Conservation (phyloP, 2,888 invertebrate genomes). For the Congeria kusceri region DNA sequence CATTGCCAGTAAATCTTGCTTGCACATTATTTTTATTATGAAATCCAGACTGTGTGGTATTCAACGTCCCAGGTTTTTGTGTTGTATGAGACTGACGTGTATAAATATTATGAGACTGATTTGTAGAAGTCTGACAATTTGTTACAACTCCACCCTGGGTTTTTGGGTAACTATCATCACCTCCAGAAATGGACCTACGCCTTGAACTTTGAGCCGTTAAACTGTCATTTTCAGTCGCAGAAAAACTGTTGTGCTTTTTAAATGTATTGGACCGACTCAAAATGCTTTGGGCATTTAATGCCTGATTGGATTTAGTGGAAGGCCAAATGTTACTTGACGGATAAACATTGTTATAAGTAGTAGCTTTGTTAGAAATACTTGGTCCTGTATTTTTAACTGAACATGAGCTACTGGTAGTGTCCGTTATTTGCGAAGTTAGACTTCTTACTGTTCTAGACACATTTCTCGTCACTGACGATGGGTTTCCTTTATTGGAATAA, state of each 20-base stretch:
- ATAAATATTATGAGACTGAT: no score
- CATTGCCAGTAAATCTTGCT: not conserved
- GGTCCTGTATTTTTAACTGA: not conserved
- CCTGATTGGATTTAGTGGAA: not conserved
- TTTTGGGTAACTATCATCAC: not conserved
- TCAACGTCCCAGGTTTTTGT: no score
- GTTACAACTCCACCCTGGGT: not conserved
- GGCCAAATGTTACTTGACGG: not conserved
- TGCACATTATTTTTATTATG: conserved; percentile 1
- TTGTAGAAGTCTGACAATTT: no score
- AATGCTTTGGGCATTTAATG: not conserved
- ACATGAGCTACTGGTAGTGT: not conserved
- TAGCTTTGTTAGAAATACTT: not conserved
- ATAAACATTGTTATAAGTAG: not conserved
- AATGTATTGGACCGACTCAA: conserved; percentile 40
- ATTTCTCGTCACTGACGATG: not conserved
- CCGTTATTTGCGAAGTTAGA: not conserved
- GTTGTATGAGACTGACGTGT: no score
- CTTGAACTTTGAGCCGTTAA: conserved; percentile 8
- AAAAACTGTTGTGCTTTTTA: conserved; percentile 63
- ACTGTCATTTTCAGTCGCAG: conserved; percentile 24
- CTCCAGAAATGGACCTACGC: conserved; percentile 52
- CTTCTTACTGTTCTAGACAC: not conserved
- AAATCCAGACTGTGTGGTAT: no score
- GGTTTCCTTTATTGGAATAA: not conserved